Evolutionary conservation across 1,140 invertebrate species (phyloP), one percentile per base, ranked within the genome.

Genomic region (Phenacoccus solenopsis): DNA sequence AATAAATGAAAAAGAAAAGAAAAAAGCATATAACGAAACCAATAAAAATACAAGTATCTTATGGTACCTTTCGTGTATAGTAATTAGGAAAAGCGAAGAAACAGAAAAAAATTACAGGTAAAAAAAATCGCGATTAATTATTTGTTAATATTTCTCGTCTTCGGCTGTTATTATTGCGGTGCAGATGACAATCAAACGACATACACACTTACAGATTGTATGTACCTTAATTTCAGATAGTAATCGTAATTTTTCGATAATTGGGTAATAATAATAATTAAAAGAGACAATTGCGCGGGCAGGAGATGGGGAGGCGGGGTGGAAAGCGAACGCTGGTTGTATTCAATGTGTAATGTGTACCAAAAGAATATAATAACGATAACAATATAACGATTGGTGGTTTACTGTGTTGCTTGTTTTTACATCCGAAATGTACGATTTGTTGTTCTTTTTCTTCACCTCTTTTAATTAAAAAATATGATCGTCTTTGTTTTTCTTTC

Each of bases 61-160:
- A n/a, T n/a, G n/a, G n/a, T n/a, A n/a, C n/a, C n/a, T n/a, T n/a
- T n/a, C n/a, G n/a, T n/a, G n/a, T n/a, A n/a, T n/a, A n/a, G n/a
- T n/a, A 49, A 49, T 49, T 49, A 49, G 30, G 30, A 32, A 49
- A 9, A n/a, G 38, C 20, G 16, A 49, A 49, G 30, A 32, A 32
- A 13, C 30, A 32, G 13, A 32, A 32, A 32, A 49, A 49, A 49
- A 49, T 3, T 16, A 4, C 38, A 49, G n/a, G n/a, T n/a, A 49
- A 49, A 49, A 49, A 49, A 49, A 49, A 49, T 49, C 38, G 38
- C 38, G 38, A 49, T 49, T 49, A 49, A 49, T 49, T 49, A 49
- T 49, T 49, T 49, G 38, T 49, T 49, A 49, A 9, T 49, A 16
- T 49, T 16, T 49, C 5, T 32, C 13, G 5, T 32, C 30, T 32